phyloP scores from a whole-genome alignment of 2,113 vertebrate genomes.

The Otus sunia region DNA sequence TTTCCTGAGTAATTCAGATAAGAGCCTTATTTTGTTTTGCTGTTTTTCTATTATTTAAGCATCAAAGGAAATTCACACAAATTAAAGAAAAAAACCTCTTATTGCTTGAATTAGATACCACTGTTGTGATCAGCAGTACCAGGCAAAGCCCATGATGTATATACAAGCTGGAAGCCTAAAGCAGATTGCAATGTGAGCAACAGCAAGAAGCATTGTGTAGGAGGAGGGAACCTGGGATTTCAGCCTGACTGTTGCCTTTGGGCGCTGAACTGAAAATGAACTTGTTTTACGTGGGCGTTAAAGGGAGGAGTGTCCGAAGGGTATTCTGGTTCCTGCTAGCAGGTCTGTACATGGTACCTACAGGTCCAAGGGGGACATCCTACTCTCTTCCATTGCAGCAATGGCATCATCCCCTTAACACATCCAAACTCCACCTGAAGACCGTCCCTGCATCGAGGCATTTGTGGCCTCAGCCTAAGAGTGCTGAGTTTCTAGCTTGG shows the following conservation, averaged over 20 bases:
- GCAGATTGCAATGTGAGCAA: background rate
- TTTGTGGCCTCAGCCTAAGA: background rate
- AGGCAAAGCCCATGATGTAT: background rate
- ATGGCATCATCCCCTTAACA: background rate
- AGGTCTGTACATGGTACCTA: fast-evolving
- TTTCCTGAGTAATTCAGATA: background rate
- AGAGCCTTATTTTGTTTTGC: background rate
- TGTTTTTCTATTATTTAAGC: background rate
- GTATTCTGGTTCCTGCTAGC: background rate
- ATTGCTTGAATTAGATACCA: background rate
- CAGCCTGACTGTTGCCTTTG: background rate
- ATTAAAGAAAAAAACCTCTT: background rate
- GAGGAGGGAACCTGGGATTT: background rate
- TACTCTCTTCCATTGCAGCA: background rate
- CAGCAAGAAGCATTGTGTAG: background rate
- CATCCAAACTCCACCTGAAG: background rate
- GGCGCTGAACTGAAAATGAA: background rate
- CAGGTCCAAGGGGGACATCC: fast-evolving
- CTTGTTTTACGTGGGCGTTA: fast-evolving
- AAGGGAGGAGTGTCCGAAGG: background rate
- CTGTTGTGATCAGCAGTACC: background rate
- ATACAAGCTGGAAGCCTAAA: background rate
- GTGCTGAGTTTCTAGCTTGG: background rate
- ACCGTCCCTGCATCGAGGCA: background rate
- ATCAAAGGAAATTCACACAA: background rate